phyloP scores from a whole-genome alignment of 2,888 invertebrate species.

The Scaptomyza caliginosa region DNA sequence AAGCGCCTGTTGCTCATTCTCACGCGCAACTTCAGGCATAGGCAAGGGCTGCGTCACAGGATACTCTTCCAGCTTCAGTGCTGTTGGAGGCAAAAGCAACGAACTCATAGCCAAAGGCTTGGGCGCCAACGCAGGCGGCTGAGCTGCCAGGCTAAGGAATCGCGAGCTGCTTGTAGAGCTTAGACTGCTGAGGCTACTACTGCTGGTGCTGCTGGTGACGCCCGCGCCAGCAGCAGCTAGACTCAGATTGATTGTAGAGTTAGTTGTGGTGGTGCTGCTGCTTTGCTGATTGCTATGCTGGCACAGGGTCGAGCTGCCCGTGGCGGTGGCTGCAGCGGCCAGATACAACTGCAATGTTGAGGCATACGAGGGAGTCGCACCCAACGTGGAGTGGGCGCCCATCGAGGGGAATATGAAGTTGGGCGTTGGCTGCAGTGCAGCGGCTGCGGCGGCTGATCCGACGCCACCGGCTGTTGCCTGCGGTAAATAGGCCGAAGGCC shows the following conservation, averaged over 20 bases:
- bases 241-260: constrained; percentile 79
- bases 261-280: constrained; percentile 73
- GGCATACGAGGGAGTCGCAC: constrained; percentile 74
- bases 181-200: constrained; percentile 64
- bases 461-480: constrained; percentile 64
- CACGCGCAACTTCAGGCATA: constrained; percentile 58
- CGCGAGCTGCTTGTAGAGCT: constrained; percentile 73
- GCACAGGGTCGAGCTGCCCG: constrained; percentile 85
- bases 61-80: constrained; percentile 91
- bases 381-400: constrained; percentile 75
- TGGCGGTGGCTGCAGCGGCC: constrained; percentile 79
- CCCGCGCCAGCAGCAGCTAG: constrained; percentile 69
- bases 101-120: constrained; percentile 61
- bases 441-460: constrained; percentile 56
- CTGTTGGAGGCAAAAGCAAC: constrained; percentile 72
- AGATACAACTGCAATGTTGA: constrained; percentile 87
- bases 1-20: constrained; percentile 73
- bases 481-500: constrained; percentile 82
- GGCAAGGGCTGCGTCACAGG: constrained; percentile 57
- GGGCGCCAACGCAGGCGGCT: constrained; percentile 37
- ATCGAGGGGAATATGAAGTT: constrained; percentile 82
- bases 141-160: constrained; percentile 70
- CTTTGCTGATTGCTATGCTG: constrained; percentile 86
- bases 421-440: constrained; percentile 79
- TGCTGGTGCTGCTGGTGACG: constrained; percentile 67